These are phyloP conservation scores for Mellilla xanthometata DNA, from an alignment of 2,888 invertebrate species.

Conservation along the genomic window DNA sequence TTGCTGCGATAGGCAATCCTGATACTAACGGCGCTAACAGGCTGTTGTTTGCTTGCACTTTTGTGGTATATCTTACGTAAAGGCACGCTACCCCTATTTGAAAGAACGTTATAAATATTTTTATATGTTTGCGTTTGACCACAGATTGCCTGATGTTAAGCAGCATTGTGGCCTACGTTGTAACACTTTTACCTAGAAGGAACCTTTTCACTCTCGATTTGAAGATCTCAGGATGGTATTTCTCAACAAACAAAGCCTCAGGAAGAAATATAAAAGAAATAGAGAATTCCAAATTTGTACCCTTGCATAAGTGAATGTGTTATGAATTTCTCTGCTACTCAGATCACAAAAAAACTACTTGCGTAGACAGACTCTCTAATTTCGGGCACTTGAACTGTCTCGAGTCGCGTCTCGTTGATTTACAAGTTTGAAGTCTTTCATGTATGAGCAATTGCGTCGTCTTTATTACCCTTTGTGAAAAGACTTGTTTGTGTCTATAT, in stretches of 20 bases:
- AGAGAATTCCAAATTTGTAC: too few species aligned
- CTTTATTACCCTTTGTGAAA: not conserved
- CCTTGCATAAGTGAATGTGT: too few species aligned
- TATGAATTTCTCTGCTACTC: not conserved
- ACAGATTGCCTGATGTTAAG: too few species aligned
- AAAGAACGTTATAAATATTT: too few species aligned
- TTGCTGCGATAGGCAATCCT: constrained; percentile 5
- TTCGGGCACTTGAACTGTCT: constrained; percentile 4
- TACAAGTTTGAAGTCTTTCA: not conserved
- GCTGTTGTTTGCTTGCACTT: constrained; percentile 2
- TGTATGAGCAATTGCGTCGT: not conserved
- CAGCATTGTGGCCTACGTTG: too few species aligned
- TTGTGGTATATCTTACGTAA: not conserved
- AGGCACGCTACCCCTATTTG: too few species aligned
- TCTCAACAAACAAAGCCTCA: too few species aligned
- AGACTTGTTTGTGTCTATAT: not conserved
- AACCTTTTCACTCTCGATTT: too few species aligned
- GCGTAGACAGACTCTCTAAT: constrained; percentile 3
- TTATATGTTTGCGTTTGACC: too few species aligned
- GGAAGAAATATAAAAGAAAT: too few species aligned
- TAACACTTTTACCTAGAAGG: too few species aligned
- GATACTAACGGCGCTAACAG: constrained; percentile 9
- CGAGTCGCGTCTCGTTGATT: not conserved
- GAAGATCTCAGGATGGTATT: too few species aligned
- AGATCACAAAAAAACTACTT: constrained; percentile 2